These are phyloP conservation scores for Drosophila phalerata DNA, from an alignment of 2,888 invertebrate species.

Conservation along the genomic window DNA sequence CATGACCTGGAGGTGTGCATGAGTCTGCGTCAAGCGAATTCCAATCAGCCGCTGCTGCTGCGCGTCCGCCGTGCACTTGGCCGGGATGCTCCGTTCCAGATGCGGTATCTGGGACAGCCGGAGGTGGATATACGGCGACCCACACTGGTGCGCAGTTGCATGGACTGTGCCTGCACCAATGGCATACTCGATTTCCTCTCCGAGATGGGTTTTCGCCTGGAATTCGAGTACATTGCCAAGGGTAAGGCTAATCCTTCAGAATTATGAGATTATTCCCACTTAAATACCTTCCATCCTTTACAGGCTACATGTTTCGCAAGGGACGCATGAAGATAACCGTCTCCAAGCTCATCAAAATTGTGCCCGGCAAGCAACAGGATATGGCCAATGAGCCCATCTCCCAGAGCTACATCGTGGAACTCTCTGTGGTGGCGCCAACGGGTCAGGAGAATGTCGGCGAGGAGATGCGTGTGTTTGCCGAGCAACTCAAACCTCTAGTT, in stretches of 20 bases:
- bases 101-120: constrained; percentile 96
- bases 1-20: constrained; percentile 97
- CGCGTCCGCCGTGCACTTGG: constrained; percentile 94
- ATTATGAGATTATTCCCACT: neutral
- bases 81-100: constrained; percentile 90
- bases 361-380: constrained; percentile 90
- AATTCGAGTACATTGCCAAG: constrained; percentile 97
- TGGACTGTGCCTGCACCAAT: constrained; percentile 96
- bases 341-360: constrained; percentile 96
- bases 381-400: constrained; percentile 92
- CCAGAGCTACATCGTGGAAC: constrained; percentile 96
- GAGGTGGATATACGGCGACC: constrained; percentile 95
- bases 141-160: constrained; percentile 95
- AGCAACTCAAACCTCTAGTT: constrained; percentile 96
- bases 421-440: constrained; percentile 93
- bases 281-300: too few relatives aligned
- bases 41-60: constrained; percentile 90
- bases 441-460: constrained; percentile 98
- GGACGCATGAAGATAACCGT: constrained; percentile 99
- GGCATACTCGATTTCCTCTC: constrained; percentile 96
- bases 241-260: constrained; percentile 85
- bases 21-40: constrained; percentile 90
- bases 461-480: constrained; percentile 97
- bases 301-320: constrained; percentile 95
- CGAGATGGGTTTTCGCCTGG: constrained; percentile 95